Evolutionary conservation across 2,113 vertebrate genomes (phyloP), one percentile per base, ranked within the genome.

Genomic region (Tyrannus savana): DNA sequence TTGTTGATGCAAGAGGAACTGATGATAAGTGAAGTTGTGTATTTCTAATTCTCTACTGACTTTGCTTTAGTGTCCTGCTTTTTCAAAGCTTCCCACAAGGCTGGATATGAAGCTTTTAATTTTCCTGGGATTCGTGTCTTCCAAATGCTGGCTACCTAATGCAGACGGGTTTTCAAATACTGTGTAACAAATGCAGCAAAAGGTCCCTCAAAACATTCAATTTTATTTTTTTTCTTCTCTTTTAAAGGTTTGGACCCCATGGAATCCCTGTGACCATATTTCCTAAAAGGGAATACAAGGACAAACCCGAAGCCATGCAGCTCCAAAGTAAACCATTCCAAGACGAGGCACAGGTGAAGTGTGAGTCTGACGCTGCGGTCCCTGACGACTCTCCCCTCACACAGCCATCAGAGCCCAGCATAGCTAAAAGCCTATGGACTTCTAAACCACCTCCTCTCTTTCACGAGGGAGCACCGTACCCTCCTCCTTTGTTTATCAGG

Each of bases 401-500:
- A 19, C 97, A 97, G 21, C 95, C 97, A 52, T 91, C 97, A 25
- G 97, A 98, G 95, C 97, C 95, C 46, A 97, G 92, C 97, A 84
- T 97, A 94, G 96, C 98, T 64, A 97, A 98, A 93, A 98, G 98
- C 93, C 97, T 98, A 83, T 99, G 99, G 99, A 98, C 98, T 96
- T 98, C 98, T 76, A 99, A 99, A 95, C 99, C 98, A 22, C 99
- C 99, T 30, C 99, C 99, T 44, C 98, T 99, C 94, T 99, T 99
- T 96, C 99, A 99, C 28, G 99, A 99, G 93, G 99, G 99, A 94
- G 99, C 99, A 1, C 99, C 99, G 2, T 99, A 99, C 77, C 99
- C 99, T 72, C 99, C 99, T 63, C 99, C 99, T 76, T 98, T 99
- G 97, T 99, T 99, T 98, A 99, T 99, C 99, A 99, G 99, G 98